These are phyloP conservation scores for Drosophila bunnanda DNA, from an alignment of 2,888 invertebrate genomes.

Conservation along the genomic window DNA sequence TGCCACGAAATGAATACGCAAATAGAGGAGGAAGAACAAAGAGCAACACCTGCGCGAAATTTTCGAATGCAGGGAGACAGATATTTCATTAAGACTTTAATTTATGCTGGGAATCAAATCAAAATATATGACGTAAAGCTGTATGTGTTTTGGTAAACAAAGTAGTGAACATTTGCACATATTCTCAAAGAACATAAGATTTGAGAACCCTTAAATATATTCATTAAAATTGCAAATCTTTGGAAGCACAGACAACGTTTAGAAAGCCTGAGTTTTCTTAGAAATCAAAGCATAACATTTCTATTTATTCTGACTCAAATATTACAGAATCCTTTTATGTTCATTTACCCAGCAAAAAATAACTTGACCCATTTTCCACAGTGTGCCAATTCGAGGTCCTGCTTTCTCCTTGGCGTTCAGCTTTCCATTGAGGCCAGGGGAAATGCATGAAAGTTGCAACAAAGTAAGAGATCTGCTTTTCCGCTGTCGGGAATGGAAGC, in stretches of 20 bases:
- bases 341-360: neutral
- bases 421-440: conserved; percentile 2
- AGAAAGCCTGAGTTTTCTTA: too few relatives aligned
- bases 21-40: conserved; percentile 1
- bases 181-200: neutral
- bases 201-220: accelerated
- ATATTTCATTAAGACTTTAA: conserved; percentile 2
- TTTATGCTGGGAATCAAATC: neutral
- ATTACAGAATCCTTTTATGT: neutral
- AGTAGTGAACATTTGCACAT: neutral
- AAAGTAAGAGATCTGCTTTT: conserved; percentile 33
- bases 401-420: neutral
- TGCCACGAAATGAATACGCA: conserved; percentile 7
- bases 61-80: neutral
- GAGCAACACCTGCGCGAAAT: conserved; percentile 9
- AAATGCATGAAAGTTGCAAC: conserved; percentile 46
- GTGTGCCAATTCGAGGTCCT: conserved; percentile 11
- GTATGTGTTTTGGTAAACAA: neutral
- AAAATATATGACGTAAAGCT: neutral
- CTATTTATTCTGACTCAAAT: too few relatives aligned
- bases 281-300: too few relatives aligned
- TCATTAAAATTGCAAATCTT: too few relatives aligned
- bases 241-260: too few relatives aligned
- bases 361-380: conserved; percentile 9
- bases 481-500: neutral